A percentile compares a stretch with the other conserved stretches of the same genome.
Conservation (phyloP, 2,113 vertebrate species). For the Salvelinus fontinalis region DNA sequence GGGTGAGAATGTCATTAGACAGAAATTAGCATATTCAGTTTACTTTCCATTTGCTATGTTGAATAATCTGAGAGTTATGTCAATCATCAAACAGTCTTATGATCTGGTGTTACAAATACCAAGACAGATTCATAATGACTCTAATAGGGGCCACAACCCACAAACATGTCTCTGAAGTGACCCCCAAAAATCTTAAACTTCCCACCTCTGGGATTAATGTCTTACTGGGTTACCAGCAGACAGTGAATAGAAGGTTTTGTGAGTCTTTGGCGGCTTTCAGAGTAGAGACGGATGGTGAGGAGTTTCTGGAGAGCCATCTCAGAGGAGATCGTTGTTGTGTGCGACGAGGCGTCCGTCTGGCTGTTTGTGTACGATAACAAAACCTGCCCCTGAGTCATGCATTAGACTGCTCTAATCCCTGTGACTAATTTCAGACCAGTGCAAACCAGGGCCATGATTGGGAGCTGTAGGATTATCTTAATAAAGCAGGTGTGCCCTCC, state of each 20-base stretch:
- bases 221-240: not conserved
- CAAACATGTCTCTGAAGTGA: not conserved
- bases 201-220: not conserved
- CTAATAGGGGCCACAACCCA: not conserved
- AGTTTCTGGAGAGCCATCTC: slow-evolving; percentile 24
- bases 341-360: slow-evolving; percentile 17
- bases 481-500: slow-evolving; percentile 49
- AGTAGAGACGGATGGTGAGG: no score
- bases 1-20: no score
- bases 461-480: slow-evolving; percentile 50
- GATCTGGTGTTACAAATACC: no score
- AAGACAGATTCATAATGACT: no score
- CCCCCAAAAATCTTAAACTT: not conserved
- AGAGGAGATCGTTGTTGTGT: slow-evolving; percentile 24
- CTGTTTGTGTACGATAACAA: slow-evolving; percentile 60
- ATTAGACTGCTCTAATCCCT: slow-evolving; percentile 61
- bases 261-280: not conserved
- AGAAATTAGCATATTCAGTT: no score
- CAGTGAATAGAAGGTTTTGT: slow-evolving; percentile 6
- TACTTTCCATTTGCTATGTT: no score
- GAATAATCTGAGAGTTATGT: no score
- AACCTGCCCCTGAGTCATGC: slow-evolving; percentile 45
- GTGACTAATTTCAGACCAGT: slow-evolving; percentile 55
- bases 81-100: no score
- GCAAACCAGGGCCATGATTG: slow-evolving; percentile 35